These are phyloP conservation scores for Tonatia bakeri DNA, from an alignment of 2,113 vertebrate species.

Conservation along the genomic window DNA sequence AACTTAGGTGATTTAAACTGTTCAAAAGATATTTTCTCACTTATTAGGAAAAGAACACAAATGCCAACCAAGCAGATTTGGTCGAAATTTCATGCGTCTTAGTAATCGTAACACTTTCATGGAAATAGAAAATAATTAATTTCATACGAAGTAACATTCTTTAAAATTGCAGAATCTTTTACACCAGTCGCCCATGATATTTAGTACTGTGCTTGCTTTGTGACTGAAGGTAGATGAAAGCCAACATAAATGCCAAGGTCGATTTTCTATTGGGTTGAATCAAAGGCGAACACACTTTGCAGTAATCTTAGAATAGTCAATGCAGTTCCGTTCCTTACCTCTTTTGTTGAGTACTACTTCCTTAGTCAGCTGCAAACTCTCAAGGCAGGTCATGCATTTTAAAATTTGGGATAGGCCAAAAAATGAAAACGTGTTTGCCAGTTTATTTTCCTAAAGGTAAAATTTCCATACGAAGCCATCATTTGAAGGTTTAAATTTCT, in stretches of 20 bases:
- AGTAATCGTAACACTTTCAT: constrained; percentile 42
- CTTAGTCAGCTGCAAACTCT: neutral
- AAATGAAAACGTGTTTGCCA: neutral
- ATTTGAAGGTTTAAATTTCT: neutral
- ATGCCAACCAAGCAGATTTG: neutral
- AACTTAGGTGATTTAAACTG: neutral
- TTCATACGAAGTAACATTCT: constrained; percentile 31
- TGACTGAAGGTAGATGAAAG: neutral
- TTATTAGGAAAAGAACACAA: neutral
- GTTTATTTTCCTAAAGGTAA: neutral
- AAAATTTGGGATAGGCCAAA: neutral
- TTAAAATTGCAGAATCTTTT: neutral
- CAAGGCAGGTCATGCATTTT: neutral
- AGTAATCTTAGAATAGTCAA: neutral
- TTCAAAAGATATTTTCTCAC: neutral
- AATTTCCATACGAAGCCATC: neutral
- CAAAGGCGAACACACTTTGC: neutral
- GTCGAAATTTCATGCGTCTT: constrained; percentile 7
- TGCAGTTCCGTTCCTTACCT: neutral
- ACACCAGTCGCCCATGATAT: neutral
- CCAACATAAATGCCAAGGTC: neutral
- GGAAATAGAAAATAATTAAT: constrained; percentile 42
- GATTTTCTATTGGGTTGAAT: neutral
- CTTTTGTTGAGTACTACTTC: neutral
- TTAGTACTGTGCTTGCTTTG: neutral